These are phyloP conservation scores for Aleiodes sp. DNA, from an alignment of 1,140 invertebrate genomes.

Conservation along the genomic window DNA sequence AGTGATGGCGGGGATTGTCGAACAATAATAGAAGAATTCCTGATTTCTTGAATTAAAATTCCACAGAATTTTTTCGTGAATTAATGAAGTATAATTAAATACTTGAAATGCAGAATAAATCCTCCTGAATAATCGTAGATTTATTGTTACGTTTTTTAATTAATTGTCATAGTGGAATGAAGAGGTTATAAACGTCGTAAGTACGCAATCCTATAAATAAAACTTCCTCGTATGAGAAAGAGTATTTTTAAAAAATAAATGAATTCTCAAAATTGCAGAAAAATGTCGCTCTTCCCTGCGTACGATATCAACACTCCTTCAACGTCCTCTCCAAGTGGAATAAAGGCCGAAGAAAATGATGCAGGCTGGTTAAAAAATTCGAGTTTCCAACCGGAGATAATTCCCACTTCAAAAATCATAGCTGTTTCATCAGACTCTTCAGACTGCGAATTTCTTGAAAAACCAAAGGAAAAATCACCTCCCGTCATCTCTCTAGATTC, in stretches of 20 bases:
- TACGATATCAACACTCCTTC: neutral
- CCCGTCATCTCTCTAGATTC: neutral
- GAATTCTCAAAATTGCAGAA: neutral
- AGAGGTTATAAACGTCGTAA: neutral
- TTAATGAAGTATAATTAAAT: no score
- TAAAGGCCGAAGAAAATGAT: neutral
- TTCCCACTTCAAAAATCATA: conserved; percentile 31
- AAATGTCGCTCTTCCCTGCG: conserved; percentile 25
- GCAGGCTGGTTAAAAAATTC: conserved; percentile 52
- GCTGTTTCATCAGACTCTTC: conserved; percentile 47
- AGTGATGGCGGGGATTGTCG: no score
- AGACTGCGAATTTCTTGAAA: conserved; percentile 38
- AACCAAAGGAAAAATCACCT: conserved; percentile 11
- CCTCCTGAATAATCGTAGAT: no score
- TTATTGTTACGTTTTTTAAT: no score
- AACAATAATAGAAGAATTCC: no score
- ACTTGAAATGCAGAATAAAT: no score
- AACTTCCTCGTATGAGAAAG: no score
- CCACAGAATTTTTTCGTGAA: no score
- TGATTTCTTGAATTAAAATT: no score
- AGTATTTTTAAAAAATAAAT: neutral
- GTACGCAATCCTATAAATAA: no score
- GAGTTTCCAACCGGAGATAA: conserved; percentile 44
- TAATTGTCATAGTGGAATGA: no score
- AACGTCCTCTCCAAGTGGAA: neutral